phyloP scores from a whole-genome alignment of 1,140 invertebrate genomes.

The Drosophila quadrilineata region DNA sequence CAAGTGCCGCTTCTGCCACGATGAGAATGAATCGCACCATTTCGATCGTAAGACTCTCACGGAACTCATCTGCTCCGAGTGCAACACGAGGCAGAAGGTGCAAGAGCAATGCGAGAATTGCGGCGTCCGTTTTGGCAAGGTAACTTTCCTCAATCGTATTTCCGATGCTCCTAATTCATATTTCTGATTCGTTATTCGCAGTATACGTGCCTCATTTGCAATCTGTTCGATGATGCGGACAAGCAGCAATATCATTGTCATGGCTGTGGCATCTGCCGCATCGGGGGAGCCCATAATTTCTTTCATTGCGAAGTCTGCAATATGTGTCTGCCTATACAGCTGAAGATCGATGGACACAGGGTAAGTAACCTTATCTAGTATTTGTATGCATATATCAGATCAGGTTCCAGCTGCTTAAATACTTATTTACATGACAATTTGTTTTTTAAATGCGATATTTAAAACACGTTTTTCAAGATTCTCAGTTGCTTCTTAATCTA shows the following conservation, averaged over 20 bases:
- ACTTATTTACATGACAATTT: no score
- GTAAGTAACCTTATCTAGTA: conserved; percentile 82
- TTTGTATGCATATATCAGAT: no score
- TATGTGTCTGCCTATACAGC: conserved; percentile 90
- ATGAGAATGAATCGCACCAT: conserved; percentile 91
- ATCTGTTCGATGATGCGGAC: conserved; percentile 94
- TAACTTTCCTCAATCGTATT: conserved; percentile 16
- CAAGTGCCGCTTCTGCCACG: conserved; percentile 93
- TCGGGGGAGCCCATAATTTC: conserved; percentile 91
- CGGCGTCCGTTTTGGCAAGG: conserved; percentile 89
- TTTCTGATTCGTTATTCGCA: conserved; percentile 76
- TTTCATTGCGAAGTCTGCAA: conserved; percentile 94
- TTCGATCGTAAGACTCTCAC: conserved; percentile 91
- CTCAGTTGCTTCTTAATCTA: no score
- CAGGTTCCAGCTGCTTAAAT: no score
- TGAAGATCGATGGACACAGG: conserved; percentile 89
- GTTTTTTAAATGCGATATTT: no score
- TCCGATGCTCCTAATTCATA: conserved; percentile 13
- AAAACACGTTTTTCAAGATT: no score
- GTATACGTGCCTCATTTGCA: conserved; percentile 93
- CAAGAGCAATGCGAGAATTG: conserved; percentile 89
- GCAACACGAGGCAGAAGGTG: conserved; percentile 90
- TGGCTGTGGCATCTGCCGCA: conserved; percentile 92
- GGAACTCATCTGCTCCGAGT: conserved; percentile 90
- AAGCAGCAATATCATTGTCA: conserved; percentile 94